Percentiles rank a stretch among this genome's conserved stretches.
Evolutionary conservation across 1,140 invertebrate genomes (phyloP).

Genomic region (Pogonus chalceus): DNA sequence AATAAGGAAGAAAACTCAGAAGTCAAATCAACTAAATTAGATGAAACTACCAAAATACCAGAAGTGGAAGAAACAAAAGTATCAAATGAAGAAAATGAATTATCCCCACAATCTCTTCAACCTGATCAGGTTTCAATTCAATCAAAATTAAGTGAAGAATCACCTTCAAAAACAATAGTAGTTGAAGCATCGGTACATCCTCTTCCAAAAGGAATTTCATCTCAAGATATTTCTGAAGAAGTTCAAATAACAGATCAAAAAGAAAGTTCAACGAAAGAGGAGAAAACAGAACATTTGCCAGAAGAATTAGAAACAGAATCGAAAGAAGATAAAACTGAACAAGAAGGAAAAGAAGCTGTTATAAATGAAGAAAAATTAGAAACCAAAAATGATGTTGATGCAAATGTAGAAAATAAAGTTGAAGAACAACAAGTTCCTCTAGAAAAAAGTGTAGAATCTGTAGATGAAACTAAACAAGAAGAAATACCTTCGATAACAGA

Average conservation of each 20-base stretch:
- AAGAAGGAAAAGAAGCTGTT: neutral
- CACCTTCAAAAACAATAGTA: constrained; percentile 21
- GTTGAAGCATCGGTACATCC: constrained; percentile 26
- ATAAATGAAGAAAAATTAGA: constrained; percentile 8
- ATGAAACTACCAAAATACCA: constrained; percentile 9
- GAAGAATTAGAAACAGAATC: constrained; percentile 20
- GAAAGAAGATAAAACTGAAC: constrained; percentile 12
- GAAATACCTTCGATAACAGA: constrained; percentile 22
- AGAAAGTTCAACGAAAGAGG: constrained; percentile 33
- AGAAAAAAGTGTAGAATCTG: constrained; percentile 22
- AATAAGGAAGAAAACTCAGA: neutral
- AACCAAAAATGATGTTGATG: neutral
- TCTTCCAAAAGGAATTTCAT: constrained; percentile 29
- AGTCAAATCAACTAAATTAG: constrained; percentile 11
- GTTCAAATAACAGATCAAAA: neutral
- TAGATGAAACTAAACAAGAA: constrained; percentile 20
- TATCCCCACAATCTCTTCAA: constrained; percentile 5
- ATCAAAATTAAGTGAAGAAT: constrained; percentile 16
- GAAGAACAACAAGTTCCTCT: constrained; percentile 24
- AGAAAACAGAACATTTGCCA: constrained; percentile 29
- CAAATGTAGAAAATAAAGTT: constrained; percentile 23
- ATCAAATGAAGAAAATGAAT: constrained; percentile 4
- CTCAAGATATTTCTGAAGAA: constrained; percentile 13
- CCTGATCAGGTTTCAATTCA: constrained; percentile 10
- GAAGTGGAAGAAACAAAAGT: neutral